Percentiles rank a stretch among this genome's conserved stretches.
phyloP scores from a whole-genome alignment of 2,797 vertebrate genomes.

The Florisuga fusca region DNA sequence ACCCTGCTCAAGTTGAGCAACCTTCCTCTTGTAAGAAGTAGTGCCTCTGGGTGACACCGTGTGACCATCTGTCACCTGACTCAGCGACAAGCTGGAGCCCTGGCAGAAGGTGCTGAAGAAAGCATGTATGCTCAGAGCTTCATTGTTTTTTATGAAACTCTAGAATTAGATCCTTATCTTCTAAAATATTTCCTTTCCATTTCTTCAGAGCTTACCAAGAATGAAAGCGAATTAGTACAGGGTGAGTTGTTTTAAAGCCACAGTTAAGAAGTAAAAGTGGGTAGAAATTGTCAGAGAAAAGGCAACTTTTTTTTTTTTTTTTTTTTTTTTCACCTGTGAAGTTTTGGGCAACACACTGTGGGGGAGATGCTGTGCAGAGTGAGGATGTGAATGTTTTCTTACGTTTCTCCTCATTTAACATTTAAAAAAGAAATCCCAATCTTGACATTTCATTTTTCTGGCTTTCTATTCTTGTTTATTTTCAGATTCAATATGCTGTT shows the following conservation, averaged over 20 bases:
- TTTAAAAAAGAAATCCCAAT: neutral
- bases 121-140: neutral
- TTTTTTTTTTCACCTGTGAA: neutral
- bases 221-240: neutral
- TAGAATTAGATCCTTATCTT: neutral
- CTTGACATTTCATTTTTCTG: neutral
- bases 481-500: neutral
- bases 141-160: neutral
- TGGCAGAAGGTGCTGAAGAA: conserved; percentile 52
- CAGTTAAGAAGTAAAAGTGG: neutral
- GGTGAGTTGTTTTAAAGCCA: neutral
- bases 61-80: conserved; percentile 44
- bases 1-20: conserved; percentile 25
- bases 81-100: conserved; percentile 45
- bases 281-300: neutral
- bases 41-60: conserved; percentile 25
- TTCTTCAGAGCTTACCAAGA: neutral
- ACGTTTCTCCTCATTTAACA: neutral
- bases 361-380: neutral
- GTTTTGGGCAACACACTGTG: neutral
- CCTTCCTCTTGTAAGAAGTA: neutral
- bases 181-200: neutral
- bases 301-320: neutral
- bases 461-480: neutral
- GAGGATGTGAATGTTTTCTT: neutral